Evolutionary conservation across 2,888 invertebrate genomes (phyloP).

Genomic region (Anoplius nigerrimus): DNA sequence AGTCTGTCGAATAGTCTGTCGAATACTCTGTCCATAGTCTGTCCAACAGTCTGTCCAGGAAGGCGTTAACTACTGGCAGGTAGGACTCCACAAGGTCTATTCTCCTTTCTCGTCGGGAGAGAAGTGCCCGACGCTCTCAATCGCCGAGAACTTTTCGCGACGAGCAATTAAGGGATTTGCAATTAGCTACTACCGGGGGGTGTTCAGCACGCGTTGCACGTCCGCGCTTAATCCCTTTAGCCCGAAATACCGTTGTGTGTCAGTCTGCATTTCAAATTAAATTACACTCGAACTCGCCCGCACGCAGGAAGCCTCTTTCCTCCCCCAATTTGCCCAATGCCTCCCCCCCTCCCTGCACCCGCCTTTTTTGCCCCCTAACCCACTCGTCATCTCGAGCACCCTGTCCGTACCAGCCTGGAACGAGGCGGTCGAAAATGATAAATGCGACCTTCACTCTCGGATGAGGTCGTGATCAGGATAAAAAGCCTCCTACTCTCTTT

Average conservation of each 20-base stretch:
- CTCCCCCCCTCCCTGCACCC: slow-evolving; percentile 15
- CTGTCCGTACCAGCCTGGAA: not conserved
- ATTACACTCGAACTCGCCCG: slow-evolving; percentile 62
- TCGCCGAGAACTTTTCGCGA: slow-evolving; percentile 49
- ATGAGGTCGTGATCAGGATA: too few species aligned
- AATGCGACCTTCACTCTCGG: not conserved
- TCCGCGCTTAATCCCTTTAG: slow-evolving; percentile 71
- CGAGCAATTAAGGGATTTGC: slow-evolving; percentile 68
- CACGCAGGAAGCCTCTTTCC: slow-evolving; percentile 37
- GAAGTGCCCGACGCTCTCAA: too few species aligned
- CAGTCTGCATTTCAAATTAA: slow-evolving; percentile 74
- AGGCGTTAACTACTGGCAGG: too few species aligned
- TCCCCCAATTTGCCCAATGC: slow-evolving; percentile 29
- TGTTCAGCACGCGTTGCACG: slow-evolving; percentile 67
- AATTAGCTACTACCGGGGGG: slow-evolving; percentile 62
- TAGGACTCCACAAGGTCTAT: too few species aligned
- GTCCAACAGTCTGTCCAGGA: too few species aligned
- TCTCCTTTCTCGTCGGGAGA: too few species aligned
- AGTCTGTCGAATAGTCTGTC: too few species aligned
- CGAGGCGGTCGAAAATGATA: not conserved
- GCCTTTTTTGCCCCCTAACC: not conserved
- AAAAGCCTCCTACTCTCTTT: too few species aligned
- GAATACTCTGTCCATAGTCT: too few species aligned
- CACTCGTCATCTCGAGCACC: not conserved
- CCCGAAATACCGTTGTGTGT: slow-evolving; percentile 65